Evolutionary conservation across 64 coral and sea anemone species (phyloP).

Genomic region (Trachythela sp.): DNA sequence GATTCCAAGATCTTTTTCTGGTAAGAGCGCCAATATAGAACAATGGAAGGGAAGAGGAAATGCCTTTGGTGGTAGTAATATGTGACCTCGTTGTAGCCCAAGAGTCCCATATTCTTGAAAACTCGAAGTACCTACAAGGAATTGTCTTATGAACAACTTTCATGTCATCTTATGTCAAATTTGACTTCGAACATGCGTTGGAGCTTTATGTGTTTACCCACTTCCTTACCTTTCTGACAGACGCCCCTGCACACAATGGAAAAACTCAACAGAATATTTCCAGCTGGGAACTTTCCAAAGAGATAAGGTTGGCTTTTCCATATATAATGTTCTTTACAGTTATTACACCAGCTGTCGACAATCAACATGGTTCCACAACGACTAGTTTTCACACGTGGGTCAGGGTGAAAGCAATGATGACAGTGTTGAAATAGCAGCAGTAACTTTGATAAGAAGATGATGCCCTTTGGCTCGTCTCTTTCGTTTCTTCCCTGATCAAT

Average conservation of each 20-base stretch:
- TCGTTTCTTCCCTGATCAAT: neutral
- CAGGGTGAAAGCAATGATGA: neutral
- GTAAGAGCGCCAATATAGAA: neutral
- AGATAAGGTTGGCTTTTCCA: conserved; percentile 13
- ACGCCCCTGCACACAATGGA: neutral
- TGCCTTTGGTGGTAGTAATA: conserved; percentile 19
- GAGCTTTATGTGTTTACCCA: no score
- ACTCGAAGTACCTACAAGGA: conserved; percentile 13
- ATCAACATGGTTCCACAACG: neutral
- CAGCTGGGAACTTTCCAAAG: conserved; percentile 11
- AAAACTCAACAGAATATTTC: neutral
- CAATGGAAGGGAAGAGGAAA: conserved; percentile 8
- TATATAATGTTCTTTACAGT: neutral
- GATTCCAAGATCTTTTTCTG: neutral
- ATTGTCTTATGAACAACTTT: no score
- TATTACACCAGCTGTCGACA: neutral
- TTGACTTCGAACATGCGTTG: no score
- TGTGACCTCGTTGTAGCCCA: neutral
- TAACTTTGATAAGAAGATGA: neutral
- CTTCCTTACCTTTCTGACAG: neutral
- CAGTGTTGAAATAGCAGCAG: neutral
- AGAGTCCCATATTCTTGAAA: neutral
- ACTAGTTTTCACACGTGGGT: neutral
- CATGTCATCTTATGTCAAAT: no score
- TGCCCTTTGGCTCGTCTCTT: conserved; percentile 1